phyloP scores from a whole-genome alignment of 1,140 invertebrate species.

The Panulirus ornatus region DNA sequence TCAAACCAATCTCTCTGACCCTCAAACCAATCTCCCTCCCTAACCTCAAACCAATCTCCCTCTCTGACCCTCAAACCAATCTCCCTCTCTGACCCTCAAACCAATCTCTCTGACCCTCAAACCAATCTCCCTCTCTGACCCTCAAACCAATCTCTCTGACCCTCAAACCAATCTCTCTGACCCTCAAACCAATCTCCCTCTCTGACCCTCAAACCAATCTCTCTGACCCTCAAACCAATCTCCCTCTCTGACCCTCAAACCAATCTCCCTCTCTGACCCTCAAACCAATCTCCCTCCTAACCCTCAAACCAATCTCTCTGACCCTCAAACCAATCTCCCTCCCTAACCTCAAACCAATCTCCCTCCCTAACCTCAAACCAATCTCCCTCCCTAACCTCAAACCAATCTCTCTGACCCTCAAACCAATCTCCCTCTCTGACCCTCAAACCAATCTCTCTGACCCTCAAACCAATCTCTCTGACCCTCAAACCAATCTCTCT shows the following conservation, averaged over 20 bases:
- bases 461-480: slow-evolving; percentile 5
- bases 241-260: neutral
- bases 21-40: too few relatives aligned
- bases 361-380: neutral
- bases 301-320: slow-evolving; percentile 16
- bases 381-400: neutral
- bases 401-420: too few relatives aligned
- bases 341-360: neutral
- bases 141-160: neutral
- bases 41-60: too few relatives aligned
- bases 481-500: slow-evolving; percentile 17
- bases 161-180: neutral
- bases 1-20: too few relatives aligned
- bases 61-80: too few relatives aligned
- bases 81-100: neutral
- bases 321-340: too few relatives aligned
- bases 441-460: neutral
- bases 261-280: neutral
- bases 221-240: neutral
- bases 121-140: neutral
- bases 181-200: neutral
- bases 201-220: too few relatives aligned
- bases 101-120: neutral
- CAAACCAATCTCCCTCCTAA: slow-evolving; percentile 7
- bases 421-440: neutral